Evolutionary conservation across 2,797 vertebrate genomes (phyloP).

Genomic region (Vipera ursinii): DNA sequence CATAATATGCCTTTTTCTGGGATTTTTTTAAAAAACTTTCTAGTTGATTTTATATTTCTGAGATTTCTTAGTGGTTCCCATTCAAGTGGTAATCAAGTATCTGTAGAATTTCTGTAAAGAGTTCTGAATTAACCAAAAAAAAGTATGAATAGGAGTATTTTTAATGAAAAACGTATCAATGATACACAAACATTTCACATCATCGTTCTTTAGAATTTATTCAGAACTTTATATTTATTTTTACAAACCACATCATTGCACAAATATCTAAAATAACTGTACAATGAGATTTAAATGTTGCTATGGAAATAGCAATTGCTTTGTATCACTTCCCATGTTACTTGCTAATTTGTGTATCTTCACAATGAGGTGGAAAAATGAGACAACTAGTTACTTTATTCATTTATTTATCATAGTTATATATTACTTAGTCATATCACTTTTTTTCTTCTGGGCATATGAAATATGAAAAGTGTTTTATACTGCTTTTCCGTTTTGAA

Average conservation of each 20-base stretch:
- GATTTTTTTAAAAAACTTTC: not conserved
- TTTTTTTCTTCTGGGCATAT: not conserved
- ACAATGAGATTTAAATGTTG: not conserved
- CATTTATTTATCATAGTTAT: not conserved
- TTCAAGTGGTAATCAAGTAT: not conserved
- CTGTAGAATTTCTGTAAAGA: not conserved
- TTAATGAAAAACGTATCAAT: not conserved
- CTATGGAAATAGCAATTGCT: not conserved
- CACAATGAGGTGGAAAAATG: not conserved
- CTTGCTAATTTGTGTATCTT: not conserved
- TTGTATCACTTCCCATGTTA: not conserved
- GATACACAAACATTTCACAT: not conserved
- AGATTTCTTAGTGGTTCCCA: not conserved
- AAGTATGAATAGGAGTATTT: not conserved
- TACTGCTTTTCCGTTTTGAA: not conserved
- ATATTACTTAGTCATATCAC: no score
- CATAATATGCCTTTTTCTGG: not conserved
- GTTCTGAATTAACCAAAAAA: not conserved
- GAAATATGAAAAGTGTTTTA: not conserved
- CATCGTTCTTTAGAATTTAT: not conserved
- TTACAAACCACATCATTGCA: not conserved
- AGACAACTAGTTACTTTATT: not conserved
- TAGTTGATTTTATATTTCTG: not conserved
- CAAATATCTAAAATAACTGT: not conserved
- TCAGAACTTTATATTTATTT: not conserved